These are phyloP conservation scores for Sitta europaea DNA, from an alignment of 2,113 vertebrate species.

Conservation along the genomic window DNA sequence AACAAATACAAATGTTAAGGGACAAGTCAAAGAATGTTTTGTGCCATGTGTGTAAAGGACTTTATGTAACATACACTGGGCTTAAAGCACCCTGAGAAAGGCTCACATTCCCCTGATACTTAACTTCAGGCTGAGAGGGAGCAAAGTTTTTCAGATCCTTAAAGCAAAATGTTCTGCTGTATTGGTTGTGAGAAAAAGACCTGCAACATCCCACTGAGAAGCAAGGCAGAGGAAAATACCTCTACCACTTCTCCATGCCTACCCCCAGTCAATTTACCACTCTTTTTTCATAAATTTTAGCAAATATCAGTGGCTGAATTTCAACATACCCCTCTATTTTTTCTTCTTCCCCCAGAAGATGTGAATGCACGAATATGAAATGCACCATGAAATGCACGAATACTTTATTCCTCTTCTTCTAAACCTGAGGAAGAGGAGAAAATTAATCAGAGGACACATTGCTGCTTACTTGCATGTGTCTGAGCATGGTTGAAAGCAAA, in stretches of 20 bases:
- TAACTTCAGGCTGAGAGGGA: conserved; percentile 9
- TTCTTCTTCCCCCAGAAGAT: not conserved
- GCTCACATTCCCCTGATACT: not conserved
- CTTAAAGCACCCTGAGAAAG: not conserved
- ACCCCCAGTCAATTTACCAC: not conserved
- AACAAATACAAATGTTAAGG: conserved; percentile 26
- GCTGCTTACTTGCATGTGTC: not conserved
- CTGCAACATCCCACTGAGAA: not conserved
- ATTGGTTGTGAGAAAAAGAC: not conserved
- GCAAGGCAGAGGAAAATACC: not conserved
- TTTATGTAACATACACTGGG: conserved; percentile 9
- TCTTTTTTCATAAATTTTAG: not conserved
- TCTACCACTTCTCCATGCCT: not conserved
- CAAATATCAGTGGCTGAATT: not conserved
- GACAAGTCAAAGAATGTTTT: conserved; percentile 9
- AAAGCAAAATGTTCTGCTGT: not conserved
- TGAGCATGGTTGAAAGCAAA: not conserved
- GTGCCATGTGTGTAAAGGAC: not conserved
- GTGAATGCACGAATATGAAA: too few species aligned
- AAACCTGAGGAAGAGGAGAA: not conserved
- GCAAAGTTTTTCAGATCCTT: not conserved
- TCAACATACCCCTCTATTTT: not conserved
- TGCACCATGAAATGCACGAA: not conserved
- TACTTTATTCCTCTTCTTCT: not conserved
- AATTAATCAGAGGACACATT: not conserved